Evolutionary conservation across 2,888 invertebrate species (phyloP), one percentile per base, ranked within the genome.

Genomic region (Drosophila hamatofila): DNA sequence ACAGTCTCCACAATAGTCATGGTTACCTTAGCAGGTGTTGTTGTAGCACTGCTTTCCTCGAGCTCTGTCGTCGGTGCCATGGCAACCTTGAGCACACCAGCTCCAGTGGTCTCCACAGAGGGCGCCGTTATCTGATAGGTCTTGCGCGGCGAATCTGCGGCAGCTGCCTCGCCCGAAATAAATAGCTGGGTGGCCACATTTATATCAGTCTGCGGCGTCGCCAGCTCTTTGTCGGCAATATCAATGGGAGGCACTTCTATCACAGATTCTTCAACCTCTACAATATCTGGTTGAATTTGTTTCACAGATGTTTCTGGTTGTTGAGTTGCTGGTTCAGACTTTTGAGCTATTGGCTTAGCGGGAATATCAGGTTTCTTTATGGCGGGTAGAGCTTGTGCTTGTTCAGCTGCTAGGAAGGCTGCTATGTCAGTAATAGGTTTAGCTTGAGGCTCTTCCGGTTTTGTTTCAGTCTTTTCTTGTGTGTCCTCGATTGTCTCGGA

Each of bases 21-120:
- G 69, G 89, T 91, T 3, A 93, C 86, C 72, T 93, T 93, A 6
- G 85, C 75, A 5, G 82, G 69, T 9, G 59, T 49, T 59, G 73
- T 57, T 59, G 72, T 63, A 0, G 48, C 56, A 3, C 18, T 46
- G 6, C 62, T 4, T 7, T 75, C 76, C 1, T 62, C 74, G 8
- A 83, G 77, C 23, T 57, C 46, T 21, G 66, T 2, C 0, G 52
- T 9, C n/a, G 70, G 21, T 52, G 77, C 83, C 46, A 92, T 73
- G 9, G 86, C 84, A 9, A 93, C 88, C 70, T 87, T 92, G 0
- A 93, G 79, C 7, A 89, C 81, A 58, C 92, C 91, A 51, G 88
- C 83, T 8, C 92, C 92, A 25, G 80, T 78, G 14, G 89, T 82
- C 82, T 93, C 93, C 66, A 94, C 92, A 68, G 94, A 93, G 25